Evolutionary conservation across 2,888 invertebrate genomes (phyloP), one percentile per base, ranked within the genome.

Genomic region (Agriopis leucophaearia): DNA sequence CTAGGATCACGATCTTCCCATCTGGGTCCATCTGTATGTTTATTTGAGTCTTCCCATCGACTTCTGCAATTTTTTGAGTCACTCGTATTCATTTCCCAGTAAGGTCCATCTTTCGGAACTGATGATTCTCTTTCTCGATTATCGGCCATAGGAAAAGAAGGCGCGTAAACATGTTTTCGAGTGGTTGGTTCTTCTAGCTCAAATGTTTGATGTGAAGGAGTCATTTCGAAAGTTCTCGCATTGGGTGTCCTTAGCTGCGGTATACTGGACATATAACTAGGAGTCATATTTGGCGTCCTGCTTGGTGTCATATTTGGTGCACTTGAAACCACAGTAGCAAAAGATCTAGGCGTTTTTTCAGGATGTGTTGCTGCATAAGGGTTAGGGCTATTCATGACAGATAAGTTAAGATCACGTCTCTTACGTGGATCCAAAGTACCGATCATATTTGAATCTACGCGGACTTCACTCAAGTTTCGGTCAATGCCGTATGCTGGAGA

Each of bases 131-230:
- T 70, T 18, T 87, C 88, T 59, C 75, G 72, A 51, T 70, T 69
- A 38, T 89, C 88, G 64, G 67, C 71, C 60, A 62, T 42, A 54
- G 81, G 65, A 74, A 88, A 85, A 50, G 82, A 78, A 12, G 92
- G 88, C 9, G 90, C 84, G 71, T 92, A 92, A 13, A 92, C 89
- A 72, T 92, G 90, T 74, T 88, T 88, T n/a, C 74, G 76, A 40
- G 47, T 67, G 8, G 74, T 60, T 76, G 47, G 82, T 80, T 88
- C 88, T 13, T 81, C 83, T 8, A 76, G 68, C 35, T 91, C 89
- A 74, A 87, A 84, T 38, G 80, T 69, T 52, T 83, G 79, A 58
- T 79, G 83, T 44, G 78, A 77, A 12, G 85, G 84, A 48, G 87
- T 86, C 80, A 86, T 82, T 70, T 88, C 88, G 64, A 78, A 87